Evolutionary conservation across 1,140 invertebrate species (phyloP), one percentile per base, ranked within the genome.

Genomic region (Hypsibius dujardini): DNA sequence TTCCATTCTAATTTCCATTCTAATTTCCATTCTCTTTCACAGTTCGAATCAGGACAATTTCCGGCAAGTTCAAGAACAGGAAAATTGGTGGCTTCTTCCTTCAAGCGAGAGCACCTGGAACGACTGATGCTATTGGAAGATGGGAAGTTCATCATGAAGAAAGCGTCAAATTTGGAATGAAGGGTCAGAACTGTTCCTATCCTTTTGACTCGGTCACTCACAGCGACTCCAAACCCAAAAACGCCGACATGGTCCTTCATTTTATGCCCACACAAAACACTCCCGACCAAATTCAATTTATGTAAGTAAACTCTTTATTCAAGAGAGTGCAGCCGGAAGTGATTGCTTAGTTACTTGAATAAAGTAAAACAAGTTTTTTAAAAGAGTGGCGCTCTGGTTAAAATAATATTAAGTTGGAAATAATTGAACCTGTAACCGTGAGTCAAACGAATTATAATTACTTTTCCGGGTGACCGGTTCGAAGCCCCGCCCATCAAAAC

Each of bases 11-110:
- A 7, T 56, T 56, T 56, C 50, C n/a, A 7, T 56, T 56, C n/a
- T 7, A 56, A 56, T 56, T 7, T 7, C n/a, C 7, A 56, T n/a
- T n/a, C n/a, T n/a, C n/a, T n/a, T n/a, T n/a, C n/a, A n/a, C n/a
- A n/a, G n/a, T n/a, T n/a, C n/a, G 50, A n/a, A 56, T 56, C 50
- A 56, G n/a, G 50, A 56, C 50, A 56, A n/a, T n/a, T 56, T 56
- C 50, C n/a, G 50, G 50, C 7, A 56, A 56, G 50, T 56, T 7
- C 50, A 56, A 56, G 50, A 56, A 56, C 50, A 7, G 50, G 7
- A 56, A 56, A 56, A n/a, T 56, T 7, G 50, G 50, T 56, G 50
- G 50, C 50, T 56, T 56, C 50, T n/a, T 56, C 50, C 7, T 56
- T n/a, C 50, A 56, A 56, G 50, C 50, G 7, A 7, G 50, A 7